Percentiles rank a stretch among this genome's conserved stretches.
These are phyloP conservation scores for Capreolus pygargus DNA, from an alignment of 2,113 vertebrate species.

Conservation along the genomic window DNA sequence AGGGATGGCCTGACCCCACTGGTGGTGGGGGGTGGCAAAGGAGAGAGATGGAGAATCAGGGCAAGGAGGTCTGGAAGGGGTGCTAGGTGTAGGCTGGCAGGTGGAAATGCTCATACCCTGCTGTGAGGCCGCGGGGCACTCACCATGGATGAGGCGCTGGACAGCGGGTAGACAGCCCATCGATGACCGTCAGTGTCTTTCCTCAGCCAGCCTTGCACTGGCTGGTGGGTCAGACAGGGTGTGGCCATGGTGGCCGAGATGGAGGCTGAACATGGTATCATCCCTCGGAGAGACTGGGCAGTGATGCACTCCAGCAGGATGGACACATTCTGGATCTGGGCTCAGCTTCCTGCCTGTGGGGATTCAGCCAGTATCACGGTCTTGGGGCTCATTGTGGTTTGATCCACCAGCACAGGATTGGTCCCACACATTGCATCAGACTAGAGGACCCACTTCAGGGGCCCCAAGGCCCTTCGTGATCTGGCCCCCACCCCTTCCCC, in stretches of 20 bases:
- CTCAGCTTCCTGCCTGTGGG: no score
- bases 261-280: accelerated
- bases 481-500: not conserved
- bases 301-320: not conserved
- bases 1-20: not conserved
- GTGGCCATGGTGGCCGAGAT: not conserved
- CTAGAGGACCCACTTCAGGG: not conserved
- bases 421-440: not conserved
- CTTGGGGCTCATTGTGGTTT: not conserved
- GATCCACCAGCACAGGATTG: not conserved
- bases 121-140: accelerated
- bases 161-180: not conserved
- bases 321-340: not conserved
- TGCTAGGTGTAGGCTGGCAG: not conserved
- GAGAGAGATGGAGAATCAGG: not conserved
- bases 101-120: accelerated
- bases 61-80: no score
- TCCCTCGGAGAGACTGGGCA: not conserved
- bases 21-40: not conserved
- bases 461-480: accelerated
- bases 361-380: not conserved
- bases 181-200: not conserved
- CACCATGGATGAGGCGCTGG: accelerated
- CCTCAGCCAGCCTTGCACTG: not conserved
- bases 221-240: no score